Evolutionary conservation across 1,140 invertebrate species (phyloP).

Genomic region (Bradysia coprophila): DNA sequence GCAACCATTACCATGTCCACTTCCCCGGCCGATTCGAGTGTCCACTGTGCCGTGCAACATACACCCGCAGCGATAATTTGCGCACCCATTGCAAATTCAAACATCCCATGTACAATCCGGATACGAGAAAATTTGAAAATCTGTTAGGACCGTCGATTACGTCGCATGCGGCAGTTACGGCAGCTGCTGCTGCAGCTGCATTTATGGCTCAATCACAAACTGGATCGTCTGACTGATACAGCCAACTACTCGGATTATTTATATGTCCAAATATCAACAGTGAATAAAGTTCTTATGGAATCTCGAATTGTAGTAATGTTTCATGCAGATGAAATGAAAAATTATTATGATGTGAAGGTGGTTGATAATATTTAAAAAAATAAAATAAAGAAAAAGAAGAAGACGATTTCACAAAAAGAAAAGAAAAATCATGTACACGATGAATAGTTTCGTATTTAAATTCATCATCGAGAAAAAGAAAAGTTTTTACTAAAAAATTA

Average conservation of each 20-base stretch:
- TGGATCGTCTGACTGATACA: slow-evolving; percentile 23
- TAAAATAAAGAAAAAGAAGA: too few species aligned
- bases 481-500: too few species aligned
- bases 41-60: slow-evolving; percentile 66
- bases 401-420: too few species aligned
- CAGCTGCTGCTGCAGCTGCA: slow-evolving; percentile 20
- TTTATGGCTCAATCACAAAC: slow-evolving; percentile 10
- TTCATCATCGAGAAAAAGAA: too few species aligned
- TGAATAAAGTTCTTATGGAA: background rate
- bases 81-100: slow-evolving; percentile 78
- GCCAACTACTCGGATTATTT: background rate
- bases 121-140: slow-evolving; percentile 63
- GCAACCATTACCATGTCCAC: slow-evolving; percentile 80
- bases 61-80: slow-evolving; percentile 73
- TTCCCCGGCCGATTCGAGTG: slow-evolving; percentile 76
- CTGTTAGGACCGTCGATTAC: slow-evolving; percentile 26
- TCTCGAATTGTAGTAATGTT: too few species aligned
- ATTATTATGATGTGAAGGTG: too few species aligned
- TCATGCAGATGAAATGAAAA: too few species aligned
- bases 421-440: too few species aligned
- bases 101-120: slow-evolving; percentile 58
- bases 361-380: too few species aligned
- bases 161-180: slow-evolving; percentile 15
- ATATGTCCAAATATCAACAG: background rate
- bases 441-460: too few species aligned